These are phyloP conservation scores for Nibea albiflora DNA, from an alignment of 2,113 vertebrate species.

Conservation along the genomic window DNA sequence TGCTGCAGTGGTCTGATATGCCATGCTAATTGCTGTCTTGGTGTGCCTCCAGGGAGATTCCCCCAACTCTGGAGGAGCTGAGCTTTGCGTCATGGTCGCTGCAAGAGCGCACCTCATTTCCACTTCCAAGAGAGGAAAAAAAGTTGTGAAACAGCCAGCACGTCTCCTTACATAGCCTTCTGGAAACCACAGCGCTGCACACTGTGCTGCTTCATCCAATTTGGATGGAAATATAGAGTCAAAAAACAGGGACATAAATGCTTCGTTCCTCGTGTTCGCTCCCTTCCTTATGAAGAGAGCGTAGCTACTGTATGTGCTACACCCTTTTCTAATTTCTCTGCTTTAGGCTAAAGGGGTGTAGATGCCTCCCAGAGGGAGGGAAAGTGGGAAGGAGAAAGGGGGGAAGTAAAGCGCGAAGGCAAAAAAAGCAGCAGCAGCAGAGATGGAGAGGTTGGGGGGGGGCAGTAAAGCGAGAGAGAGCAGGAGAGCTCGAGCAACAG, in stretches of 20 bases:
- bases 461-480: slow-evolving; percentile 54
- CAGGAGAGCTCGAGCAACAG: slow-evolving; percentile 36
- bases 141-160: slow-evolving; percentile 71
- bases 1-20: slow-evolving; percentile 65
- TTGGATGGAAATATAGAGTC: slow-evolving; percentile 67
- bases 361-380: slow-evolving; percentile 55
- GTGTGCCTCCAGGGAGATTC: slow-evolving; percentile 72
- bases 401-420: slow-evolving; percentile 45
- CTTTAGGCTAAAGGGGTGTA: slow-evolving; percentile 35
- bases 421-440: slow-evolving; percentile 26
- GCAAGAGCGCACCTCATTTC: slow-evolving; percentile 78
- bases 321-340: slow-evolving; percentile 50
- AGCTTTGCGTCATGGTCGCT: slow-evolving; percentile 72
- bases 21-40: slow-evolving; percentile 82
- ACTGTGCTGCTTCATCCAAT: slow-evolving; percentile 71
- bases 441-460: slow-evolving; percentile 33
- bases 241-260: slow-evolving; percentile 47
- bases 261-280: slow-evolving; percentile 43
- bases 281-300: not conserved
- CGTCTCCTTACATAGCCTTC: slow-evolving; percentile 57
- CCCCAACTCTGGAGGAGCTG: slow-evolving; percentile 61
- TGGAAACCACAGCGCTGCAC: slow-evolving; percentile 64
- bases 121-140: slow-evolving; percentile 76
- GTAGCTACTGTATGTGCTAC: slow-evolving; percentile 12
- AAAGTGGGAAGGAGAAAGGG: slow-evolving; percentile 44